Conservation (phyloP, 2,888 invertebrate genomes). For the Smittia aterrima region DNA sequence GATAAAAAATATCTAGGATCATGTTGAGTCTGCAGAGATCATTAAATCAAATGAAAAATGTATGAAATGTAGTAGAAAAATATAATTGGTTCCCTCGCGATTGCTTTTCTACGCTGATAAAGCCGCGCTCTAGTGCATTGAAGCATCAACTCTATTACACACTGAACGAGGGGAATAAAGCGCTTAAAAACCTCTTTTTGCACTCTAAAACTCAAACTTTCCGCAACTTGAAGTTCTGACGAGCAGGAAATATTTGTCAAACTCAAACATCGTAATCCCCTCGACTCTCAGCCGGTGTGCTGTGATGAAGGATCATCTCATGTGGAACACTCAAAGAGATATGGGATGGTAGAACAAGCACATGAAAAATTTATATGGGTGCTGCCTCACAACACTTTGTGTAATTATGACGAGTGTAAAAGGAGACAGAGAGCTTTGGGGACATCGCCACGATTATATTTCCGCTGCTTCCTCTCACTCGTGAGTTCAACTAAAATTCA, state of each 20-base stretch:
- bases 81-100: slow-evolving; percentile 39
- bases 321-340: slow-evolving; percentile 4
- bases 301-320: slow-evolving; percentile 27
- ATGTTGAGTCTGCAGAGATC: slow-evolving; percentile 22
- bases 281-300: neutral
- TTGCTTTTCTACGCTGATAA: neutral
- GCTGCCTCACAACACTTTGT: too few relatives aligned
- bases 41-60: slow-evolving; percentile 24
- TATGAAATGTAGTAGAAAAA: slow-evolving; percentile 34
- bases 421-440: too few relatives aligned
- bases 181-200: too few relatives aligned
- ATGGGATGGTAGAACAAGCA: too few relatives aligned
- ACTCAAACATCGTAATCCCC: too few relatives aligned
- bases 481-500: neutral
- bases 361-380: too few relatives aligned
- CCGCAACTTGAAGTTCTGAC: too few relatives aligned
- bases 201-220: too few relatives aligned
- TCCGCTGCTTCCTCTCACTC: neutral
- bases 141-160: slow-evolving; percentile 31
- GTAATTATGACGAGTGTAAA: too few relatives aligned
- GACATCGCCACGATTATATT: neutral
- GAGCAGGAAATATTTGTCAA: too few relatives aligned
- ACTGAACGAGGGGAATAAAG: neutral
- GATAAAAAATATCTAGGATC: too few relatives aligned
- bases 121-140: neutral